phyloP scores from a whole-genome alignment of 2,888 invertebrate species.

The Mimachlamys varia region DNA sequence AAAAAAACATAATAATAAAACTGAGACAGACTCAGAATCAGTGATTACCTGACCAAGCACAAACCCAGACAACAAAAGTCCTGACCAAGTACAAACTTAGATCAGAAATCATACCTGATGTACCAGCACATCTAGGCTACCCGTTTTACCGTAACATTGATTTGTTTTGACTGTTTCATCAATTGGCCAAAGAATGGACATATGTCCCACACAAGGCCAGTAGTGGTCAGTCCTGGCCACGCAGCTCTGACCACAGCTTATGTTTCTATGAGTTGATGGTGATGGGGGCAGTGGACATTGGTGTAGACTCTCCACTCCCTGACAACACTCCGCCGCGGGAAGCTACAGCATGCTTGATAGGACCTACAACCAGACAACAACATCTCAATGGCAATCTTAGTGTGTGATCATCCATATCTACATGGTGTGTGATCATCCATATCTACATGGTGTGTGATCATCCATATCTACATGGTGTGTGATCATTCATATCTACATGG shows the following conservation, averaged over 20 bases:
- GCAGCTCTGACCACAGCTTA: background rate
- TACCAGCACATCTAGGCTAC: slow-evolving; percentile 19
- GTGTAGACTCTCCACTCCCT: slow-evolving; percentile 79
- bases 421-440: no score
- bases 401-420: no score
- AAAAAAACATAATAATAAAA: slow-evolving; percentile 13
- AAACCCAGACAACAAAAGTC: background rate
- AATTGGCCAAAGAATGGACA: slow-evolving; percentile 24
- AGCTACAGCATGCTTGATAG: slow-evolving; percentile 51
- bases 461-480: no score
- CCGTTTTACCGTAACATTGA: slow-evolving; percentile 31
- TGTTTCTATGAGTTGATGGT: slow-evolving; percentile 55
- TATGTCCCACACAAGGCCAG: background rate
- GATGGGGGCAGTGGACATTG: slow-evolving; percentile 80
- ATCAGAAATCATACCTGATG: background rate
- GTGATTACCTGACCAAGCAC: background rate
- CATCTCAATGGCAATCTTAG: background rate
- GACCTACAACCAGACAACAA: slow-evolving; percentile 41
- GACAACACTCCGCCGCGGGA: slow-evolving; percentile 45
- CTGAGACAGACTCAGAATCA: slow-evolving; percentile 14
- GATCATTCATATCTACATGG: no score
- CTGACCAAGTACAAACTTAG: background rate
- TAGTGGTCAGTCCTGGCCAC: background rate
- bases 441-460: no score
- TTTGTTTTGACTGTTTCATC: slow-evolving; percentile 32